phyloP scores from a whole-genome alignment of 2,888 invertebrate genomes.

The Hypomecis atomaria region DNA sequence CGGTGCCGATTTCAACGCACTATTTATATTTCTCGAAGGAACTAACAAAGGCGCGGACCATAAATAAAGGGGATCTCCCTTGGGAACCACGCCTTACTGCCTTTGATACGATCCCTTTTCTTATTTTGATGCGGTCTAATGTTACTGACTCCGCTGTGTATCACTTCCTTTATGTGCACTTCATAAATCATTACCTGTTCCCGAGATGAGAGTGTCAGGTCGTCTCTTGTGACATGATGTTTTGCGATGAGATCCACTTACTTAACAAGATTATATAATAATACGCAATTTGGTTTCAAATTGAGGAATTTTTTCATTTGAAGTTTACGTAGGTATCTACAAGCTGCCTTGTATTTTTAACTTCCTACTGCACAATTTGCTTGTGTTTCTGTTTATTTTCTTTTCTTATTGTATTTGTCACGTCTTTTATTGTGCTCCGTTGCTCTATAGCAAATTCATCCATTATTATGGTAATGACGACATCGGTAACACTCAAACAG shows the following conservation, averaged over 20 bases:
- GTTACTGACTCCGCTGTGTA: slow-evolving; percentile 69
- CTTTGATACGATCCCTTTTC: slow-evolving; percentile 82
- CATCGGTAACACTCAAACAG: slow-evolving; percentile 42
- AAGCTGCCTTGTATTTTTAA: neutral
- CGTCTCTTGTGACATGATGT: slow-evolving; percentile 35
- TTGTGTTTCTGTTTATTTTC: slow-evolving; percentile 16
- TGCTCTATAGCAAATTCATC: slow-evolving; percentile 38
- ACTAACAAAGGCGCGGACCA: slow-evolving; percentile 76
- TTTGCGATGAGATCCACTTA: slow-evolving; percentile 11
- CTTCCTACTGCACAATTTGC: slow-evolving; percentile 20
- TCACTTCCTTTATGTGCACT: slow-evolving; percentile 67
- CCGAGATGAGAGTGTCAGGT: slow-evolving; percentile 41
- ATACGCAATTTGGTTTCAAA: neutral
- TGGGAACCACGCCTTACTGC: slow-evolving; percentile 75
- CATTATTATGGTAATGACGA: slow-evolving; percentile 45
- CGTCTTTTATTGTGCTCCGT: slow-evolving; percentile 32
- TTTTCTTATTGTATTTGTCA: slow-evolving; percentile 32
- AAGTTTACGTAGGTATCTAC: neutral
- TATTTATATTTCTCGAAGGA: slow-evolving; percentile 81
- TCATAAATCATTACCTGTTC: slow-evolving; percentile 81
- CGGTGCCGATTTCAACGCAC: slow-evolving; percentile 77
- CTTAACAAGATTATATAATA: neutral
- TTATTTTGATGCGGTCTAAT: slow-evolving; percentile 80
- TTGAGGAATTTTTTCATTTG: neutral
- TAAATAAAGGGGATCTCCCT: slow-evolving; percentile 79